Percentiles rank a stretch among this genome's conserved stretches.
Conservation (phyloP, 1,140 invertebrate species). For the Drosophila tani region DNA sequence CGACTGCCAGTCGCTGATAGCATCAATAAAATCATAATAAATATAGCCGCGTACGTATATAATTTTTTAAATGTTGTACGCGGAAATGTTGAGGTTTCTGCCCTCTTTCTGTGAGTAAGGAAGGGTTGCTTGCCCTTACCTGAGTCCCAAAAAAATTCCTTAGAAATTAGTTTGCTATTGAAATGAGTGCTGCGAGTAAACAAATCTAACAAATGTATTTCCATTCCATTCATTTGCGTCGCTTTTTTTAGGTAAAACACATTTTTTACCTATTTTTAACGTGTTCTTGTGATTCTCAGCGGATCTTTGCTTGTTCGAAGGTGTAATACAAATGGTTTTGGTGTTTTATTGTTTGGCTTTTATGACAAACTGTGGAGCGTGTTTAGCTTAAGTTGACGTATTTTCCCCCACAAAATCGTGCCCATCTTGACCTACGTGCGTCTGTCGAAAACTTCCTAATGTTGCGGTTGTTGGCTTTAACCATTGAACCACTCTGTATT, state of each 20-base stretch:
- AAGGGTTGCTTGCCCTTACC: constrained; percentile 12
- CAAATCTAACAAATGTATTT: neutral
- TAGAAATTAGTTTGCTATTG: constrained; percentile 6
- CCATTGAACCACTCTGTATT: constrained; percentile 42
- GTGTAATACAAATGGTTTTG: constrained; percentile 29
- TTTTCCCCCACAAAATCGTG: constrained; percentile 62
- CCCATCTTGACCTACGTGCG: constrained; percentile 71
- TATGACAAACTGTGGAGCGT: constrained; percentile 35
- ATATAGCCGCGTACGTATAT: constrained; percentile 40
- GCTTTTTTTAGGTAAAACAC: neutral
- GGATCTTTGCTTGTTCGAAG: constrained; percentile 5
- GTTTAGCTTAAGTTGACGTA: constrained; percentile 39
- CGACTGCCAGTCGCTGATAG: constrained; percentile 29
- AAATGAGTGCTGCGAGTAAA: neutral
- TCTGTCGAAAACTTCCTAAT: constrained; percentile 44
- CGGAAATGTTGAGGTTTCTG: constrained; percentile 23
- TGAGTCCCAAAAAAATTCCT: constrained; percentile 2
- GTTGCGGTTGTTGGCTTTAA: constrained; percentile 4
- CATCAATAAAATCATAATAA: constrained; percentile 63
- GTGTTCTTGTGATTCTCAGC: constrained; percentile 7
- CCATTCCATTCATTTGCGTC: constrained; percentile 2
- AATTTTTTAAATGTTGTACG: neutral
- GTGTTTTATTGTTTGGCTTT: constrained; percentile 17
- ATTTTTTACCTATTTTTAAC: constrained; percentile 5
- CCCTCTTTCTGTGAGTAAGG: constrained; percentile 5